phyloP scores from a whole-genome alignment of 1,140 invertebrate genomes.

The Nylanderia fulva region DNA sequence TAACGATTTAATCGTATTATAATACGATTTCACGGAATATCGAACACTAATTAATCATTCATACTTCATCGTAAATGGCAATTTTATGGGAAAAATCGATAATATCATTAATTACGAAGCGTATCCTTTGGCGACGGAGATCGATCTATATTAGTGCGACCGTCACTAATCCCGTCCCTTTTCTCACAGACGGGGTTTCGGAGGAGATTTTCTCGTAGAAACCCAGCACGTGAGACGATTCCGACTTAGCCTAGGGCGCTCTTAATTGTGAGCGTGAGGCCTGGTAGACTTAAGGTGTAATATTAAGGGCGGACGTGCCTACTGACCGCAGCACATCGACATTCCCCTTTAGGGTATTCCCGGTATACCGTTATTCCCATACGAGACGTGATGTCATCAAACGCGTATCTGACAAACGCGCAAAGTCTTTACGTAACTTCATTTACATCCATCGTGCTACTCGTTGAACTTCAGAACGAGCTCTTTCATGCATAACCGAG shows the following conservation, averaged over 20 bases:
- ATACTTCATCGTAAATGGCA: constrained; percentile 51
- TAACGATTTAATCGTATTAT: constrained; percentile 59
- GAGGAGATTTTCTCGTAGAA: constrained; percentile 60
- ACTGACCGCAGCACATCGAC: constrained; percentile 72
- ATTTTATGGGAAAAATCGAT: constrained; percentile 50
- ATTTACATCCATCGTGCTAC: constrained; percentile 53
- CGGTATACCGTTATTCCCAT: constrained; percentile 64
- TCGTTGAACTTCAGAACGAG: neutral
- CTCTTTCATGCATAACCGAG: neutral
- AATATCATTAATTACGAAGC: constrained; percentile 48
- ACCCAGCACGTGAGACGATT: constrained; percentile 68
- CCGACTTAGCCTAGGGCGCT: constrained; percentile 54
- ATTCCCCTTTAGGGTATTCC: constrained; percentile 63
- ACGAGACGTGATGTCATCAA: constrained; percentile 71
- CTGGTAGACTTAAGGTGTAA: constrained; percentile 74
- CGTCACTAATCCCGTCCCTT: constrained; percentile 45
- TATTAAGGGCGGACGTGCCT: constrained; percentile 78
- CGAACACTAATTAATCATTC: constrained; percentile 56
- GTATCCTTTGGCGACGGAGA: constrained; percentile 25
- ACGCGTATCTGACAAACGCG: constrained; percentile 63
- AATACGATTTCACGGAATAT: constrained; percentile 57
- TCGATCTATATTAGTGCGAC: constrained; percentile 54
- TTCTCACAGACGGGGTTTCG: constrained; percentile 14
- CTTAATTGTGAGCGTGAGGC: constrained; percentile 72
- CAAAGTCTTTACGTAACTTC: constrained; percentile 59